Percentiles rank a stretch among this genome's conserved stretches.
Conservation (phyloP, 2,797 vertebrate species). For the Brachyrhaphis roseni region DNA sequence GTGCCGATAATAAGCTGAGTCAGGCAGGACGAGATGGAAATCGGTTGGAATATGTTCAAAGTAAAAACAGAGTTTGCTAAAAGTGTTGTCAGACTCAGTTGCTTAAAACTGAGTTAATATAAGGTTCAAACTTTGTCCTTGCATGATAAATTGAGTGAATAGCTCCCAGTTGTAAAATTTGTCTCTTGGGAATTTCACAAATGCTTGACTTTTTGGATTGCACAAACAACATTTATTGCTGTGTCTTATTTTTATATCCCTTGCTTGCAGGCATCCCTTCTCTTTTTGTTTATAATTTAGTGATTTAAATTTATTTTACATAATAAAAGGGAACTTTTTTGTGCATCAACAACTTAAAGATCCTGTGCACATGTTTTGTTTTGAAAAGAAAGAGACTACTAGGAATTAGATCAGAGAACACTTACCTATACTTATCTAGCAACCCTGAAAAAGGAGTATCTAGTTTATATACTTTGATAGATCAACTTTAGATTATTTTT, state of each 20-base stretch:
- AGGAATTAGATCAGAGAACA: too few relatives aligned
- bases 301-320: background rate
- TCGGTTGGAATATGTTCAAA: constrained; percentile 12
- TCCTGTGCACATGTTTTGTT: background rate
- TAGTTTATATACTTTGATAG: too few relatives aligned
- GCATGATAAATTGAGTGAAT: background rate
- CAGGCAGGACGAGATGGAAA: constrained; percentile 1
- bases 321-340: background rate
- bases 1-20: constrained; percentile 25
- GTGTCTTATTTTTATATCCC: background rate
- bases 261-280: background rate
- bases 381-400: background rate
- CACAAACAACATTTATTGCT: background rate
- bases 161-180: background rate
- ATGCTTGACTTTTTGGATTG: background rate
- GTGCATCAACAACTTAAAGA: background rate
- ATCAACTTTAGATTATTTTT: too few relatives aligned
- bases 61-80: constrained; percentile 4
- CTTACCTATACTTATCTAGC: too few relatives aligned
- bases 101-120: background rate
- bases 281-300: background rate
- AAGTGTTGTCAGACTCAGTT: background rate
- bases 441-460: too few relatives aligned
- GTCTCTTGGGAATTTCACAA: background rate
- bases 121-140: background rate